Evolutionary conservation across 2,888 invertebrate species (phyloP), one percentile per base, ranked within the genome.

Genomic region (Smittia aterrima): DNA sequence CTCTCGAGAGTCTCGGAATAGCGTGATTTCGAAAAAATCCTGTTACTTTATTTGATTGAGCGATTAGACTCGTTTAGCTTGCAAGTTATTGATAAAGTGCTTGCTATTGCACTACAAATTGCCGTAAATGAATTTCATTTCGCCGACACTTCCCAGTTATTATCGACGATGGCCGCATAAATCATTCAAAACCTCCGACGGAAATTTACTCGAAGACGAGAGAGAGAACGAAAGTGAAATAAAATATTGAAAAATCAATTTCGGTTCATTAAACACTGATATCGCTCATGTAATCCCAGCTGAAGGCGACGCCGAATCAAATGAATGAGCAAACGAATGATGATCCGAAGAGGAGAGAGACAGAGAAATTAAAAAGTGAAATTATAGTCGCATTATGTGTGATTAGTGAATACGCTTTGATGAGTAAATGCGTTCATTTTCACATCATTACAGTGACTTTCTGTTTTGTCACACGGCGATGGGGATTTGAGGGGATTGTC

Each of bases 341-440:
- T 32, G 32, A 32, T 32, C 32, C 3, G 32, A 32, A 3, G 32
- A 9, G n/a, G n/a, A n/a, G n/a, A n/a, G n/a, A n/a, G n/a, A n/a
- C n/a, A n/a, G 24, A 62, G 22, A 62, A 13, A 62, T 11, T 24
- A 25, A 67, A 67, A 41, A 41, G 41, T 41, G 67, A 67, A 67
- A 67, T 67, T 67, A 24, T 20, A 41, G 40, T 38, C 66, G 32
- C 38, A 66, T 66, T 66, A 66, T 11, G 24, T 18, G 22, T 41
- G 11, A 67, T 66, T 66, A 66, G 38, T 66, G 66, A 32, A n/a
- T 38, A 18, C n/a, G 66, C 41, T n/a, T 18, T 38, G 32, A 27
- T 27, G 58, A 58, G 22, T 22, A 58, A 58, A 58, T 58, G 58
- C 58, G 16, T 58, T 58, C 58, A 58, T 58, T 58, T 58, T 58